A percentile compares a stretch with the other conserved stretches of the same genome.
Conservation (phyloP, 1,140 invertebrate genomes). For the Euwallacea similis region DNA sequence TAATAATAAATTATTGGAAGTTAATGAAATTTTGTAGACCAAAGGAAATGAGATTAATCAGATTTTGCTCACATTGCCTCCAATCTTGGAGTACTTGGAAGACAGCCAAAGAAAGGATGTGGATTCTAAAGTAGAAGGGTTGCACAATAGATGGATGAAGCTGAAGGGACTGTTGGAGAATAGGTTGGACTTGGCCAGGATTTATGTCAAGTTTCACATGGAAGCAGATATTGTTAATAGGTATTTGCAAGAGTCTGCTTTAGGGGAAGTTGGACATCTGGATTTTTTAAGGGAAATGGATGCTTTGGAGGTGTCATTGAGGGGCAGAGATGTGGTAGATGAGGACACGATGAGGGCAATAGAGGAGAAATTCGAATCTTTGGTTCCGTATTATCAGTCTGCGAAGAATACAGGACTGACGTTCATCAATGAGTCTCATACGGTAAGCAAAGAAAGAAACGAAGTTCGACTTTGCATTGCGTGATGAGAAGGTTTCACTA, state of each 20-base stretch:
- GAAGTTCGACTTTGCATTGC: too few species aligned
- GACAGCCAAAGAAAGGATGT: constrained; percentile 66
- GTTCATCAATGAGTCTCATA: constrained; percentile 68
- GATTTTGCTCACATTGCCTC: constrained; percentile 63
- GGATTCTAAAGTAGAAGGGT: constrained; percentile 62
- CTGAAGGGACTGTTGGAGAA: constrained; percentile 66
- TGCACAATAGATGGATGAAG: constrained; percentile 67
- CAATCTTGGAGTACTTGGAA: constrained; percentile 68
- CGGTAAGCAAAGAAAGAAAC: constrained; percentile 54
- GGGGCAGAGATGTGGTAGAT: constrained; percentile 53
- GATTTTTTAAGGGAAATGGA: constrained; percentile 60
- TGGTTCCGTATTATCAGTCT: constrained; percentile 63
- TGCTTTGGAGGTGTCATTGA: constrained; percentile 62
- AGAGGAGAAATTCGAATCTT: constrained; percentile 65
- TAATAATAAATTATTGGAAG: background rate
- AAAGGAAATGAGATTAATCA: constrained; percentile 70
- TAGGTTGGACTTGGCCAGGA: constrained; percentile 64
- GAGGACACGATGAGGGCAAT: constrained; percentile 60
- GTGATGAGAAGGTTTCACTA: too few species aligned
- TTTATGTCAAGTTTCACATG: constrained; percentile 76
- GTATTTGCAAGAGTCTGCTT: background rate
- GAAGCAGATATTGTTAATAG: constrained; percentile 65
- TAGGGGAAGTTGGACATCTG: background rate
- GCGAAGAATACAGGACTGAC: constrained; percentile 65
- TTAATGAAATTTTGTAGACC: constrained; percentile 54